Conservation (phyloP, 2,113 vertebrate genomes). For the Osmerus mordax region DNA sequence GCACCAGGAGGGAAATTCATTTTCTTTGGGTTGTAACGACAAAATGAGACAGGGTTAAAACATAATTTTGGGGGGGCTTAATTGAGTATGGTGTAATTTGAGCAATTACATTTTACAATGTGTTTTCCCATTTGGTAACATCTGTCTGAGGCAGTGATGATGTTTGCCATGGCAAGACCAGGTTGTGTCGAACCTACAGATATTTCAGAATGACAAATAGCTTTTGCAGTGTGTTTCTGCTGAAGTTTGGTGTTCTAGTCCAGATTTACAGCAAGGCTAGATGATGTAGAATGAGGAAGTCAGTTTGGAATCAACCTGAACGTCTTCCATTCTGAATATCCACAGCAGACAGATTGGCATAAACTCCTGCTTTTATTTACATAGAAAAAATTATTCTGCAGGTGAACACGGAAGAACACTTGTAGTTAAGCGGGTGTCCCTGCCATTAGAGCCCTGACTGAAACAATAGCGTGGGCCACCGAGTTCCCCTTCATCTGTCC, state of each 20-base stretch:
- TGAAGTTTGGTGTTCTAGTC: not conserved
- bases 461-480: slow-evolving; percentile 29
- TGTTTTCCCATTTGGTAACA: not conserved
- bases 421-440: not conserved
- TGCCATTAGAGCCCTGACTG: slow-evolving; percentile 29
- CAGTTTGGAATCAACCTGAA: not conserved
- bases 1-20: slow-evolving; percentile 49
- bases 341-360: not conserved
- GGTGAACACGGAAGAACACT: not conserved
- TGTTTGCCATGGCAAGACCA: slow-evolving; percentile 24
- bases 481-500: slow-evolving; percentile 48
- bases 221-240: not conserved
- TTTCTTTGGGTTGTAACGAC: slow-evolving; percentile 48
- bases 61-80: slow-evolving; percentile 20
- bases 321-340: not conserved
- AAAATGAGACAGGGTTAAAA: slow-evolving; percentile 42
- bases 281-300: not conserved
- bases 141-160: slow-evolving; percentile 35
- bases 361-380: not conserved
- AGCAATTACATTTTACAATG: slow-evolving; percentile 41
- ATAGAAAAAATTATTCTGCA: not conserved
- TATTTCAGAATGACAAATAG: not conserved
- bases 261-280: slow-evolving; percentile 17
- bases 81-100: slow-evolving; percentile 53
- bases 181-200: not conserved